Evolutionary conservation across 1,140 invertebrate genomes (phyloP), one percentile per base, ranked within the genome.

Genomic region (Trinorchestia longiramus): DNA sequence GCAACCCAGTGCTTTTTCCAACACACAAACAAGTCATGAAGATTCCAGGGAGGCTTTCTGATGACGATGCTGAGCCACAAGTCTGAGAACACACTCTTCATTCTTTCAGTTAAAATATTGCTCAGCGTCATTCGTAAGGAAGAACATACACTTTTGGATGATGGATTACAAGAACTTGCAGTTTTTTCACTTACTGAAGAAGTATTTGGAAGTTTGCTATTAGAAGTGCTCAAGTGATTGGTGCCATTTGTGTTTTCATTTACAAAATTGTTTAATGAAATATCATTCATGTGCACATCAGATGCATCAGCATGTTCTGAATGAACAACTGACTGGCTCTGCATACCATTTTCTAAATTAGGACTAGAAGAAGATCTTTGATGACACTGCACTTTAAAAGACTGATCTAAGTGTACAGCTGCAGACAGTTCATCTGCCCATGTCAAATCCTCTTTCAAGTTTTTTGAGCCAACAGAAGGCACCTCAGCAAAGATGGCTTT

Each of bases 1-100:
- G 96, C 96, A 96, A 96, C 77, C 96, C 96, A 96, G 96, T 96
- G 96, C 77, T 96, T 96, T 28, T 96, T 43, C 96, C 96, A 96
- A 87, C 96, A 96, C 3, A 43, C 44, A n/a, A 96, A 96, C 47
- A 96, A 42, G 40, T 96, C 91, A 57, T 47, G 11, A 40, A 96
- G 41, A 47, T 41, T 95, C 96, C 96, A 96, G 0, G 96, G 96
- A 62, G 96, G 96, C 87, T 96, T 96, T 62, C 94, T 88, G 28
- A 87, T 96, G 4, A 96, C 87, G 42, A 96, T 96, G 28, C 44
- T 40, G 0, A 92, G 6, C 96, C 96, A 96, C 23, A 96, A 23
- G 41, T 96, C 96, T 41, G 88, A 94, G 95, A 96, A 96, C 23
- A 90, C 95, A 40, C 96, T 96, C 40, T 96, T 87, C 96, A 96